phyloP scores from a whole-genome alignment of 1,140 invertebrate species.

The Trichomalopsis sarcophagae region DNA sequence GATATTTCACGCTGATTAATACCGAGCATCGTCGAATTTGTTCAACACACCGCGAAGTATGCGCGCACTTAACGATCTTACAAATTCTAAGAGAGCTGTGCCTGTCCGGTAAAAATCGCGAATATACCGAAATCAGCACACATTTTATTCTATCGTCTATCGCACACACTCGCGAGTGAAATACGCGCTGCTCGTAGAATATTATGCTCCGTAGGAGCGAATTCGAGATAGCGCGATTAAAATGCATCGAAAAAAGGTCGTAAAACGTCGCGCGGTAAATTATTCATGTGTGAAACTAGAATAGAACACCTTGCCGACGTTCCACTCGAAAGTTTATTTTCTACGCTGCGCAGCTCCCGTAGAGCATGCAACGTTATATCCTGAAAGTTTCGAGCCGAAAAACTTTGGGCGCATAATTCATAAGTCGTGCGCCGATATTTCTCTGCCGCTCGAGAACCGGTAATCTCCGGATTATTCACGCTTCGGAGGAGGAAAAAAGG shows the following conservation, averaged over 20 bases:
- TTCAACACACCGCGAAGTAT: not conserved
- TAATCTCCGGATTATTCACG: not conserved
- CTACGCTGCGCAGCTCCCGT: no score
- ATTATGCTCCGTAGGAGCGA: not conserved
- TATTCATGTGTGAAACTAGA: constrained; percentile 23
- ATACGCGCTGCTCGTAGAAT: no score
- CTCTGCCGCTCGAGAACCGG: no score
- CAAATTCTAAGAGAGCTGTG: not conserved
- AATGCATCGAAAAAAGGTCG: constrained; percentile 28
- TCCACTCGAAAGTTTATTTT: constrained; percentile 9
- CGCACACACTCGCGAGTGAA: no score
- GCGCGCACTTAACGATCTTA: not conserved
- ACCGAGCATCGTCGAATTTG: not conserved
- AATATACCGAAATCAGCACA: not conserved
- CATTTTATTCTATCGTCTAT: not conserved
- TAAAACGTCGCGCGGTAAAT: not conserved
- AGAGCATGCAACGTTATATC: not conserved
- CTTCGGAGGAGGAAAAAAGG: not conserved
- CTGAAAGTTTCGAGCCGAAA: not conserved
- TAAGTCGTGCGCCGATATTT: not conserved
- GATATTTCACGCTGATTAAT: not conserved
- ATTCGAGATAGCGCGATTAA: constrained; percentile 8
- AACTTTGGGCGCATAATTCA: not conserved
- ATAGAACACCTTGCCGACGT: not conserved
- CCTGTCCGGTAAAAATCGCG: not conserved